Base-by-base conservation (phyloP, 1,140 invertebrate species). In the Caenorhabditis tropicalis region DNA sequence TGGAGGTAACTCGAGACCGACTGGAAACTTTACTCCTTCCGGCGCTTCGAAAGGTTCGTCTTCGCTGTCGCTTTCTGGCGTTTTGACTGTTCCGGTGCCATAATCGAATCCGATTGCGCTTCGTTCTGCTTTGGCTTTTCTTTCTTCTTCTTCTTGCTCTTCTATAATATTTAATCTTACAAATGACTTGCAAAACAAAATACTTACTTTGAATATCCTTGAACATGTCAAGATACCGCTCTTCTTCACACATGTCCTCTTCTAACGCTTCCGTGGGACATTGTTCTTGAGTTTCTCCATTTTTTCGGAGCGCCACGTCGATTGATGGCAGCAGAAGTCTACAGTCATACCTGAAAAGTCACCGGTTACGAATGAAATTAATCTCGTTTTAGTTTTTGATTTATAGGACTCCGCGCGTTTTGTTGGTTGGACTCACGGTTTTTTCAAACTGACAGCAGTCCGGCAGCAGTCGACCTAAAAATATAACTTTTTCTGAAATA, bases 291-390 rank as follows among this genome's bases (percentile, higher is more conserved):
- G 81, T 65, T 24, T 12, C 2, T 0, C 3, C 5, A 24, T 31
- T 74, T 27, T 29, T 74, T 74, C 4, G 33, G 27, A 74, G 81
- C n/a, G 83, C 87, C 48, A 89, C 80, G 46, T 87, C 82, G 15
- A 90, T 74, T 27, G 86, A 87, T 48, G 95, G 94, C 91, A 97
- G 93, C 65, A 96, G 94, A 74, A 96, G 96, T 84, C 97, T 93
- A 83, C 95, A 95, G 93, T 99, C 97, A 93, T 98, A 99, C 93
- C 97, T 98, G 90, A 58, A 91, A 88, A 49, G 49, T 10, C 24
- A 60, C 19, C 9, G 7, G 74, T 74, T 65, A 82, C n/a, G 0
- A 4, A 21, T 21, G 15, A 31, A 82, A 12, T 58, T 39, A 56
- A 15, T 29, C 33, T 1, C 36, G 3, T 81, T 49, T 3, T n/a